phyloP scores from a whole-genome alignment of 2,888 invertebrate genomes.

The Nomada fabriciana region DNA sequence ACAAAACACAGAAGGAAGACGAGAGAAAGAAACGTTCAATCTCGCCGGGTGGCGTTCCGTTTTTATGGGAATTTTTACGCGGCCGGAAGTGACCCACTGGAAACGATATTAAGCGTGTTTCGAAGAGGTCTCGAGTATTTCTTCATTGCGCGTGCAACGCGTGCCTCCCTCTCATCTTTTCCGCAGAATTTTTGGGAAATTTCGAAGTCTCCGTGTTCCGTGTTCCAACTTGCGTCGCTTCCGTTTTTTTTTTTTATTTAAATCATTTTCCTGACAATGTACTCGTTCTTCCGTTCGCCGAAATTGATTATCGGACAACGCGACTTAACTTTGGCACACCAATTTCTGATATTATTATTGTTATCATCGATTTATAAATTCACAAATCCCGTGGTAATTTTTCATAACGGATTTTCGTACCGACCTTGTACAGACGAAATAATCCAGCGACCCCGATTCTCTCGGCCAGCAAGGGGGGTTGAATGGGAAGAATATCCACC shows the following conservation, averaged over 20 bases:
- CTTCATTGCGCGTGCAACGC: slow-evolving; percentile 70
- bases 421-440: too few species aligned
- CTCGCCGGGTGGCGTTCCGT: slow-evolving; percentile 44
- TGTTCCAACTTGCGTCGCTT: slow-evolving; percentile 7
- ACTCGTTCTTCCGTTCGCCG: too few species aligned
- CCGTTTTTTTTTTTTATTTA: too few species aligned
- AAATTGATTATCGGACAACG: too few species aligned
- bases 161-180: slow-evolving; percentile 45
- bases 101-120: slow-evolving; percentile 73
- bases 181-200: neutral
- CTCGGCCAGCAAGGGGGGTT: too few species aligned
- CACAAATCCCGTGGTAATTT: too few species aligned
- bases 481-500: neutral
- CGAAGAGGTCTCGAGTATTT: slow-evolving; percentile 75
- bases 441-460: too few species aligned
- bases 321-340: too few species aligned
- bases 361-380: too few species aligned
- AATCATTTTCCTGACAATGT: too few species aligned
- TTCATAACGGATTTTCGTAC: too few species aligned
- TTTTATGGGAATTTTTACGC: slow-evolving; percentile 34
- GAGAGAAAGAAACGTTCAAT: slow-evolving; percentile 11
- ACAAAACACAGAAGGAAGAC: neutral
- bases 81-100: slow-evolving; percentile 26
- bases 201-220: slow-evolving; percentile 49
- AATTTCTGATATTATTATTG: too few species aligned